Conservation (phyloP, 2,113 vertebrate genomes). For the Peromyscus maniculatus region DNA sequence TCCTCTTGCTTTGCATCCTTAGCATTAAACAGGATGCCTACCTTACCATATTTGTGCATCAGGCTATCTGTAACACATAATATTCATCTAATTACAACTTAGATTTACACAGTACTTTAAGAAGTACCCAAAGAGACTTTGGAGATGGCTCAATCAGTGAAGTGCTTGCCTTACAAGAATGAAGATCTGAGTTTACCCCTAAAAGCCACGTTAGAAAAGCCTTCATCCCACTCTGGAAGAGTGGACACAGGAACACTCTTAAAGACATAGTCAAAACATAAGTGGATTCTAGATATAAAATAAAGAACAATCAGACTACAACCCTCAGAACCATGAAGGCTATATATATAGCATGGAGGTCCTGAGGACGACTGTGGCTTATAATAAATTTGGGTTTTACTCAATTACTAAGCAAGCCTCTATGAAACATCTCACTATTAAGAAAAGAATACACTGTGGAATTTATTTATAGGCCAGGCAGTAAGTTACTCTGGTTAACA, state of each 20-base stretch:
- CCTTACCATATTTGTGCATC: neutral
- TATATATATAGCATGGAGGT: too few species aligned
- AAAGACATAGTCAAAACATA: too few species aligned
- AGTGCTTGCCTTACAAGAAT: neutral
- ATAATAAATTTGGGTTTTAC: too few species aligned
- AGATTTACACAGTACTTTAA: neutral
- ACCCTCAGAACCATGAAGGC: too few species aligned
- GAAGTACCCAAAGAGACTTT: neutral
- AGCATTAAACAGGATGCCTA: neutral
- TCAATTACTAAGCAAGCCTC: too few species aligned
- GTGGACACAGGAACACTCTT: neutral
- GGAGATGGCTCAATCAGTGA: neutral
- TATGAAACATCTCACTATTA: too few species aligned
- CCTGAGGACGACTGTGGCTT: too few species aligned
- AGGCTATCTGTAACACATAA: too few species aligned
- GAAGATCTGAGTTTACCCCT: neutral
- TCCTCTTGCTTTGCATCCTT: neutral
- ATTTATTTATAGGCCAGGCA: slow-evolving; percentile 79
- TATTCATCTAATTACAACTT: neutral
- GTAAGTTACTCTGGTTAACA: slow-evolving; percentile 84
- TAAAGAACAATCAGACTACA: too few species aligned
- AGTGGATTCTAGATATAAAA: too few species aligned
- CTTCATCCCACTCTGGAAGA: neutral
- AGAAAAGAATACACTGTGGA: slow-evolving; percentile 52
- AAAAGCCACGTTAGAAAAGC: neutral